Evolutionary conservation across 2,888 invertebrate genomes (phyloP).

Genomic region (Lepidonotus clava): DNA sequence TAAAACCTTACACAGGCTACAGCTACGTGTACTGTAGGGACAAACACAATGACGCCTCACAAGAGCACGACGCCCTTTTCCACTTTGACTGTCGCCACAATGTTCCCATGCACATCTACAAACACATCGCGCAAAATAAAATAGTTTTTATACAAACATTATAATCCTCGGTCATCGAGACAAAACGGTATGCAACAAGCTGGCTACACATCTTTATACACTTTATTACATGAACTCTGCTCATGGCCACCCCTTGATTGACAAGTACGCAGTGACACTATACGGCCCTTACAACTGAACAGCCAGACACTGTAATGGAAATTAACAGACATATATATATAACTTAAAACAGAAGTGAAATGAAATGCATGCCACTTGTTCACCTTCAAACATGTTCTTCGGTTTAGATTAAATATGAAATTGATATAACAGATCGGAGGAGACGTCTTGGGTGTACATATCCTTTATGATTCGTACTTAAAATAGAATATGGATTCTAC

Average conservation of each 20-base stretch:
- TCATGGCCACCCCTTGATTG: background rate
- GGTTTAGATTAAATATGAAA: too few species aligned
- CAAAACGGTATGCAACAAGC: background rate
- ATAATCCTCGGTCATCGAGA: background rate
- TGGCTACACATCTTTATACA: background rate
- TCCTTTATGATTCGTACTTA: too few species aligned
- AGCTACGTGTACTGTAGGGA: background rate
- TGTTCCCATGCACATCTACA: background rate
- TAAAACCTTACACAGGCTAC: background rate
- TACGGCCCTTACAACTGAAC: background rate
- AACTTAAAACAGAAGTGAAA: background rate
- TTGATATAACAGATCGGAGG: too few species aligned
- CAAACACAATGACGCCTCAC: background rate
- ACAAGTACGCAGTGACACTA: background rate
- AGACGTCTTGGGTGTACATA: too few species aligned
- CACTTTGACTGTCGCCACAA: background rate
- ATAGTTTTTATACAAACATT: slow-evolving; percentile 9
- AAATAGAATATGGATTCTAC: too few species aligned
- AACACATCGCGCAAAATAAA: background rate
- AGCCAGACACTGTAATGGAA: background rate
- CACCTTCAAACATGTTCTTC: too few species aligned
- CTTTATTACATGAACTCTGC: background rate
- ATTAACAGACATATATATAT: background rate
- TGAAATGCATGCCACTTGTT: too few species aligned
- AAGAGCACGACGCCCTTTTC: too few species aligned